Evolutionary conservation across 2,888 invertebrate genomes (phyloP), one percentile per base, ranked within the genome.

Genomic region (Drosophila prostipennis): DNA sequence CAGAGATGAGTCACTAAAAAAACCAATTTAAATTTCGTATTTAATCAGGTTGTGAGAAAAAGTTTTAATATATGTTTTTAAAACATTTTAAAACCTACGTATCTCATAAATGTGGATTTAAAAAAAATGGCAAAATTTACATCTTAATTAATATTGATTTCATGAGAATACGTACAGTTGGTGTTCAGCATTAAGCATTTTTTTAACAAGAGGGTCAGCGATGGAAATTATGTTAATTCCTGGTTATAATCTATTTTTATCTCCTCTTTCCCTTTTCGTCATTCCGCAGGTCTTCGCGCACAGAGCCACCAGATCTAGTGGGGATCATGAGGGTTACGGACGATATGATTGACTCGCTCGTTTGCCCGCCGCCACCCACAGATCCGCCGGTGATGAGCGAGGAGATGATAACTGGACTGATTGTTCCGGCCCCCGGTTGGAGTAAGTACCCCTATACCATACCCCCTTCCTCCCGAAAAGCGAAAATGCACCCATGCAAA

Each of bases 391-490:
- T 96, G 91, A 97, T 98, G 93, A 97, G 96, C 89, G 98, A 98
- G 92, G 98, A 98, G 93, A 97, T 97, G 96, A 97, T 99, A 91
- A 97, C 97, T 74, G 98, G 97, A 70, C 95, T 99, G 90, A 98
- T 98, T 92, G 98, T 99, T 76, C 98, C 98, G 23, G 98, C 98
- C 58, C 99, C 98, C 61, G 97, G 97, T 91, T 97, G 97, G 96
- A 96, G 97, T 96, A 93, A 96, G 96, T 95, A 86, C 11, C 42
- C 42, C 8, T 2, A 10, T 29, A 26, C 6, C n/a, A 40, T 16
- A 1, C 40, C 40, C 10, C 19, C 19, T 5, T 16, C 10, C 11
- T 19, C 10, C 19, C 19, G 11, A 42, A 13, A 6, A 11, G 42
- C 42, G 2, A 6, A 16, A 32, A 32, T 46, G 46, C 46, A 46